Percentiles rank a stretch among this genome's conserved stretches.
Evolutionary conservation across 2,113 vertebrate species (phyloP).

Genomic region (Callipepla squamata): DNA sequence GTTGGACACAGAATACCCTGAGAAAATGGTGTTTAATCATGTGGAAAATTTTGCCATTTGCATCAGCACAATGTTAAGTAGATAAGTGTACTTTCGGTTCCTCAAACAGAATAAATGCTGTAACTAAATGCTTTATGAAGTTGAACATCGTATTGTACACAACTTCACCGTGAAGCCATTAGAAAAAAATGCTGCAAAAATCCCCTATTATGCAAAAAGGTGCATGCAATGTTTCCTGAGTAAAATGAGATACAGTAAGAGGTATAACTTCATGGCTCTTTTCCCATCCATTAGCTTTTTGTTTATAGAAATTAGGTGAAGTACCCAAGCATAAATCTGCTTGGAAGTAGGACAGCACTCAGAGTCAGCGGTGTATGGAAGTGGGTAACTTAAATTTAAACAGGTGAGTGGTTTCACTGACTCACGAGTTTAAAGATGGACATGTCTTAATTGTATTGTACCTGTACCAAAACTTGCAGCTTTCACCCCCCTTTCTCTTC

Average conservation of each 20-base stretch:
- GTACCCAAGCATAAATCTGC: conserved; percentile 41
- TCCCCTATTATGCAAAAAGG: conserved; percentile 71
- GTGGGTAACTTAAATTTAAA: not conserved
- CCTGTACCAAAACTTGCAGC: not conserved
- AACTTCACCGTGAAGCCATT: conserved; percentile 56
- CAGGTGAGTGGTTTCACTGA: not conserved
- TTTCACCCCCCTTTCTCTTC: not conserved
- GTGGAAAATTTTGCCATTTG: conserved; percentile 81
- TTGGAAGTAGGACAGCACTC: conserved; percentile 41
- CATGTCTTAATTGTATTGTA: not conserved
- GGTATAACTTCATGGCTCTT: conserved; percentile 11
- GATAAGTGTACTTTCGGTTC: conserved; percentile 82
- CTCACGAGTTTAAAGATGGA: not conserved
- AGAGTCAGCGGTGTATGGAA: not conserved
- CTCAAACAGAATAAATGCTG: conserved; percentile 73
- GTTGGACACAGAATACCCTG: conserved; percentile 68
- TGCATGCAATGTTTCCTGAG: conserved; percentile 67
- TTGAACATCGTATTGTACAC: conserved; percentile 73
- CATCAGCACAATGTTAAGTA: conserved; percentile 79
- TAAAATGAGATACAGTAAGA: conserved; percentile 62
- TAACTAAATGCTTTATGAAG: conserved; percentile 74
- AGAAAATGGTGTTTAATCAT: conserved; percentile 78
- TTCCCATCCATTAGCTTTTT: conserved; percentile 38
- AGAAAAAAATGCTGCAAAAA: conserved; percentile 70
- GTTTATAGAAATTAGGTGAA: conserved; percentile 56